A percentile compares a stretch with the other conserved stretches of the same genome.
phyloP scores from a whole-genome alignment of 1,140 invertebrate genomes.

The Atta colombica region DNA sequence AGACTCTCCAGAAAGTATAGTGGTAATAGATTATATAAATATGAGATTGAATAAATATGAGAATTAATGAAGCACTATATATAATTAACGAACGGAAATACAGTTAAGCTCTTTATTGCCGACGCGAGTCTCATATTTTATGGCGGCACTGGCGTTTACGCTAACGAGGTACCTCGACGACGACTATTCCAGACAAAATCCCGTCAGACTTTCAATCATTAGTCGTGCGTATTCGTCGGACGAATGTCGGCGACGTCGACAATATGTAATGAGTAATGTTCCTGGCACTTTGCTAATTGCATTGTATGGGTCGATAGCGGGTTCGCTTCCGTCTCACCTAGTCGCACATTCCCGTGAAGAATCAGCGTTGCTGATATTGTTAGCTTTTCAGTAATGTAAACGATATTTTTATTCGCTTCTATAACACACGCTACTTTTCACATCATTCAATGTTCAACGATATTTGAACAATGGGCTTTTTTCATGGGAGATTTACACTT shows the following conservation, averaged over 20 bases:
- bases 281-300: constrained; percentile 76
- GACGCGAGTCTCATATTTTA: constrained; percentile 18
- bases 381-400: not conserved
- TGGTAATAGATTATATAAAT: constrained; percentile 6
- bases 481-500: constrained; percentile 23
- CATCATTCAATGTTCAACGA: not conserved
- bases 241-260: constrained; percentile 50
- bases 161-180: constrained; percentile 38
- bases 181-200: constrained; percentile 24
- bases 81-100: constrained; percentile 19
- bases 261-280: constrained; percentile 73
- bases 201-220: constrained; percentile 62
- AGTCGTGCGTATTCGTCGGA: constrained; percentile 48
- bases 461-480: not conserved
- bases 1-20: not conserved
- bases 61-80: constrained; percentile 11
- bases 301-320: constrained; percentile 51
- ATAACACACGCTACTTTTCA: constrained; percentile 19
- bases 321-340: not conserved
- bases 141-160: constrained; percentile 43
- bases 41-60: constrained; percentile 15
- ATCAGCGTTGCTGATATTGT: not conserved
- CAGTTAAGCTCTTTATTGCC: constrained; percentile 39
- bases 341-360: constrained; percentile 19
- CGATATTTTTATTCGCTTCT: not conserved